phyloP scores from a whole-genome alignment of 1,140 invertebrate species.

The Hermatobates lingyangjiaoensis region DNA sequence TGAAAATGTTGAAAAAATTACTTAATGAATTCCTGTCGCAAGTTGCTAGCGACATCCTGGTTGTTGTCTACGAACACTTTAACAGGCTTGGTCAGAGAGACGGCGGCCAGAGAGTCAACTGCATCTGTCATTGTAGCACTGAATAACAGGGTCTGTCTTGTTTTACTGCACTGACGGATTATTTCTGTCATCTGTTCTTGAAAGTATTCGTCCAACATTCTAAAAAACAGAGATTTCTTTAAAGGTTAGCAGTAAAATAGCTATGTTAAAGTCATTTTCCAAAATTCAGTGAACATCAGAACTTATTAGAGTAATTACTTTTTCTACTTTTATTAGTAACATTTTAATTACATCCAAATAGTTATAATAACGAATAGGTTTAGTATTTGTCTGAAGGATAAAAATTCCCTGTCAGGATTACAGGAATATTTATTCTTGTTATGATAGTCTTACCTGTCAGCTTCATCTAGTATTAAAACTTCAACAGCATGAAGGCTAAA shows the following conservation, averaged over 20 bases:
- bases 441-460: constrained; percentile 48
- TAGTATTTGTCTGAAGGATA: neutral
- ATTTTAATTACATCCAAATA: too few relatives aligned
- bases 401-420: neutral
- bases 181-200: constrained; percentile 97
- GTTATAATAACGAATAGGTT: too few relatives aligned
- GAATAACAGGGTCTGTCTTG: constrained; percentile 93
- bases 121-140: constrained; percentile 97
- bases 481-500: constrained; percentile 83
- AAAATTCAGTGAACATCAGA: too few relatives aligned
- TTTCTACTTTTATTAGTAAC: too few relatives aligned
- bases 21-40: constrained; percentile 91
- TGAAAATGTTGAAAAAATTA: too few relatives aligned
- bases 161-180: constrained; percentile 69
- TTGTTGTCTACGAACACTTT: constrained; percentile 91
- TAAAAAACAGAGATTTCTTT: constrained; percentile 23
- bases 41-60: constrained; percentile 83
- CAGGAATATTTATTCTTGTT: neutral
- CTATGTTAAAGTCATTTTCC: too few relatives aligned
- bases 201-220: constrained; percentile 97
- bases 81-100: constrained; percentile 79
- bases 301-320: too few relatives aligned
- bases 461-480: constrained; percentile 87
- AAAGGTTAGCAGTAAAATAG: neutral
- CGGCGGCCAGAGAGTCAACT: constrained; percentile 79